A percentile compares a stretch with the other conserved stretches of the same genome.
phyloP scores from a whole-genome alignment of 2,797 vertebrate genomes.

The Poeciliopsis paucimaculata region DNA sequence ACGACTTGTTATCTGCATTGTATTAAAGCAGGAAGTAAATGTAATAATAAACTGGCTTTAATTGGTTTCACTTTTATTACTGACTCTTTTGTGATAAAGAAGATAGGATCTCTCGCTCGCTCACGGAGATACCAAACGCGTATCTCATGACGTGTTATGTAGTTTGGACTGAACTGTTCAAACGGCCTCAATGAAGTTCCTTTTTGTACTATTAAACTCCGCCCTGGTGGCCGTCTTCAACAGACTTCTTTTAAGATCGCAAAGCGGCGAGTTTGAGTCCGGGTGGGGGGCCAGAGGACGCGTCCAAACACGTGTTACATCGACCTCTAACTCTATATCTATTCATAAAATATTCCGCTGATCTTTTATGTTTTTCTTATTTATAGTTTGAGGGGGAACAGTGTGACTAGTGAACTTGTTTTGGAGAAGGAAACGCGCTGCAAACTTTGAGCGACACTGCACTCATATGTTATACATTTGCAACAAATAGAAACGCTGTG shows the following conservation, averaged over 20 bases:
- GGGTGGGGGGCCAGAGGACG: conserved; percentile 42
- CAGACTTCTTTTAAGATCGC: conserved; percentile 18
- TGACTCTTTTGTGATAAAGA: too few relatives aligned
- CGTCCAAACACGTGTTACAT: conserved; percentile 51
- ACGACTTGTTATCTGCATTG: not conserved
- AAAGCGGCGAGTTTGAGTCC: conserved; percentile 29
- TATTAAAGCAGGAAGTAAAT: conserved; percentile 8
- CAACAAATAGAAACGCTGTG: not conserved
- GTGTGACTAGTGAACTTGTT: not conserved
- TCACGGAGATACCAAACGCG: not conserved
- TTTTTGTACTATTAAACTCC: conserved; percentile 44
- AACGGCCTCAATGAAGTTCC: not conserved
- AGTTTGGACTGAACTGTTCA: not conserved
- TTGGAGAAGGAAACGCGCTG: conserved; percentile 30
- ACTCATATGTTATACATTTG: not conserved
- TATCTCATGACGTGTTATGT: not conserved
- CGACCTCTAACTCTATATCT: not conserved
- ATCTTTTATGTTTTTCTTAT: not conserved
- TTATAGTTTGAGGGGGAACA: not conserved
- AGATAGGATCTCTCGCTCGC: not conserved
- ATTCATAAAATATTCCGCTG: not conserved
- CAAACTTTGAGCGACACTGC: not conserved
- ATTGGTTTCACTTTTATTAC: not conserved
- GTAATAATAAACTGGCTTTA: not conserved
- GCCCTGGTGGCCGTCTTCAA: conserved; percentile 33